Evolutionary conservation across 2,888 invertebrate species (phyloP).

Genomic region (Epicampocera succincta): DNA sequence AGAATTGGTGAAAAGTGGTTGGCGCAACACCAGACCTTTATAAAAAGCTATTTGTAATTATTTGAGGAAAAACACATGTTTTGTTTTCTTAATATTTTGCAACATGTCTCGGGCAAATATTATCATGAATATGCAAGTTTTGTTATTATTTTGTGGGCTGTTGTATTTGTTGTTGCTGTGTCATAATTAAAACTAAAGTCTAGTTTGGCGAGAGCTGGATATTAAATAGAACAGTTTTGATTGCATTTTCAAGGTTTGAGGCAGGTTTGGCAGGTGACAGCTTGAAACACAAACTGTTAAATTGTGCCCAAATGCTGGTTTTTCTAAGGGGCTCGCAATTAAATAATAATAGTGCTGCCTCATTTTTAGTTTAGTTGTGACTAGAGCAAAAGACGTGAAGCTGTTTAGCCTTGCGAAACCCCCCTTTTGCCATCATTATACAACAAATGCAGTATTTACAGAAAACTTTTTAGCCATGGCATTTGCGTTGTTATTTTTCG

Average conservation of each 20-base stretch:
- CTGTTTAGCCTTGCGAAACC: too few relatives aligned
- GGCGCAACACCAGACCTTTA: slow-evolving; percentile 22
- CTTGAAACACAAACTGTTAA: too few relatives aligned
- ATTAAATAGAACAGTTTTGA: slow-evolving; percentile 18
- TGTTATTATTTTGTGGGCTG: slow-evolving; percentile 1
- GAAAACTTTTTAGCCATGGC: too few relatives aligned
- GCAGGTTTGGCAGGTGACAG: slow-evolving; percentile 22
- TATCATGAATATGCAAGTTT: slow-evolving; percentile 55
- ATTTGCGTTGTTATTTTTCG: too few relatives aligned
- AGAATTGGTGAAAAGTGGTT: slow-evolving; percentile 45
- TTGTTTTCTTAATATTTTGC: slow-evolving; percentile 2
- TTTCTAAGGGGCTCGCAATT: too few relatives aligned
- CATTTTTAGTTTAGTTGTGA: too few relatives aligned
- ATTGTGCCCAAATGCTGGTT: too few relatives aligned
- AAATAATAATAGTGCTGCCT: too few relatives aligned
- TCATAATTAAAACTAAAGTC: slow-evolving; percentile 21
- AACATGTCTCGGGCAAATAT: slow-evolving; percentile 27
- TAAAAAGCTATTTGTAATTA: slow-evolving; percentile 52
- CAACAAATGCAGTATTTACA: too few relatives aligned
- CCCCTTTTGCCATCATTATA: too few relatives aligned
- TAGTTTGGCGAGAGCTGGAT: slow-evolving; percentile 14
- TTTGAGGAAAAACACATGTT: slow-evolving; percentile 52
- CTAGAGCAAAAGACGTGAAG: too few relatives aligned
- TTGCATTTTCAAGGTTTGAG: neutral
- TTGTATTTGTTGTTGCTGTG: neutral